Percentiles rank a stretch among this genome's conserved stretches.
phyloP scores from a whole-genome alignment of 30 jellyfish, hydroid and myxozoan genomes.

The Hydractinia echinata region DNA sequence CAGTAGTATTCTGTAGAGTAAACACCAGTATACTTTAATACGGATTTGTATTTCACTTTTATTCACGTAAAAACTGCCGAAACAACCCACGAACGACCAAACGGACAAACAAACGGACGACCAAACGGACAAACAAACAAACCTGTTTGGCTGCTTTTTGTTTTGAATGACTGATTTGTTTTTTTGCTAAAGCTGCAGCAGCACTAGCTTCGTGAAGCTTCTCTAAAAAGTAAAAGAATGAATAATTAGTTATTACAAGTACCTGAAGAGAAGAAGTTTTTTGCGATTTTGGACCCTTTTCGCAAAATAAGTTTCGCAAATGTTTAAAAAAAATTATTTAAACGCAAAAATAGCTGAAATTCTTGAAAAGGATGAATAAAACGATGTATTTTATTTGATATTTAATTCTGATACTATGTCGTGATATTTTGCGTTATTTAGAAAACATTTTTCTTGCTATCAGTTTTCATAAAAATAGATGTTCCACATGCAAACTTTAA shows the following conservation, averaged over 20 bases:
- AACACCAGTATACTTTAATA: neutral
- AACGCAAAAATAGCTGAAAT: neutral
- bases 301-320: neutral
- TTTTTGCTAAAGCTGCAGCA: conserved; percentile 94
- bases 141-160: conserved; percentile 70
- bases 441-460: too few relatives aligned
- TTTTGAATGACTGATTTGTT: conserved; percentile 57
- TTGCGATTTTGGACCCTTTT: too few relatives aligned
- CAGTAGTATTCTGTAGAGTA: neutral
- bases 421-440: too few relatives aligned
- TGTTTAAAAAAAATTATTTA: neutral
- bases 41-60: neutral
- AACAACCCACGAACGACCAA: too few relatives aligned
- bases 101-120: neutral
- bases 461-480: too few relatives aligned
- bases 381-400: too few relatives aligned
- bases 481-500: too few relatives aligned
- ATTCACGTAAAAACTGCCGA: neutral
- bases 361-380: neutral
- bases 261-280: too few relatives aligned
- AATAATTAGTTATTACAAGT: neutral
- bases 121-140: neutral
- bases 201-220: conserved; percentile 88
- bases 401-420: too few relatives aligned
- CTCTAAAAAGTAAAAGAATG: conserved; percentile 34